Evolutionary conservation across 2,113 vertebrate genomes (phyloP).

Genomic region (Hyaena hyaena): DNA sequence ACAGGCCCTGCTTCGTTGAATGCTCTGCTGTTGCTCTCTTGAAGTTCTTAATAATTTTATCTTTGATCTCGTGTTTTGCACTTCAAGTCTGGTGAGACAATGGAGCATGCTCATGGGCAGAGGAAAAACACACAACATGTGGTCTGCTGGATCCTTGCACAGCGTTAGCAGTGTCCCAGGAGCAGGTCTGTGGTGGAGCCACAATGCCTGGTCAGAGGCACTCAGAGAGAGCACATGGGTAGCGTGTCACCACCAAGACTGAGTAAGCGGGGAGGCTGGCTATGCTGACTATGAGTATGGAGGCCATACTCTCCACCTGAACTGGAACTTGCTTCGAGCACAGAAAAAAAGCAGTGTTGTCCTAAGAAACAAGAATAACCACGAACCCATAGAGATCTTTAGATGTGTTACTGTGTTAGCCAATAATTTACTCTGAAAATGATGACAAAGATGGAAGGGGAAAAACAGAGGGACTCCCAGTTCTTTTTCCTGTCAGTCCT

Average conservation of each 20-base stretch:
- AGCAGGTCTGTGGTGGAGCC: neutral
- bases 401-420: neutral
- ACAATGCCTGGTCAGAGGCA: neutral
- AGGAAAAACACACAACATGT: neutral
- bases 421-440: neutral
- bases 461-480: neutral
- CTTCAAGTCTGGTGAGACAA: neutral
- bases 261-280: neutral
- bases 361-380: neutral
- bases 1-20: neutral
- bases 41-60: slow-evolving; percentile 4
- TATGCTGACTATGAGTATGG: no score
- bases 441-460: neutral
- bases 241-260: neutral
- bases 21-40: neutral
- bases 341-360: neutral
- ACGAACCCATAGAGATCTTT: neutral
- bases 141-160: neutral
- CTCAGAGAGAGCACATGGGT: neutral
- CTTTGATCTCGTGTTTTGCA: neutral
- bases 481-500: neutral
- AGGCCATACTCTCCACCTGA: neutral
- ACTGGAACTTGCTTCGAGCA: neutral
- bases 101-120: neutral
- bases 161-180: neutral